Evolutionary conservation across 2,113 vertebrate species (phyloP), one percentile per base, ranked within the genome.

Genomic region (Ophiodon elongatus): DNA sequence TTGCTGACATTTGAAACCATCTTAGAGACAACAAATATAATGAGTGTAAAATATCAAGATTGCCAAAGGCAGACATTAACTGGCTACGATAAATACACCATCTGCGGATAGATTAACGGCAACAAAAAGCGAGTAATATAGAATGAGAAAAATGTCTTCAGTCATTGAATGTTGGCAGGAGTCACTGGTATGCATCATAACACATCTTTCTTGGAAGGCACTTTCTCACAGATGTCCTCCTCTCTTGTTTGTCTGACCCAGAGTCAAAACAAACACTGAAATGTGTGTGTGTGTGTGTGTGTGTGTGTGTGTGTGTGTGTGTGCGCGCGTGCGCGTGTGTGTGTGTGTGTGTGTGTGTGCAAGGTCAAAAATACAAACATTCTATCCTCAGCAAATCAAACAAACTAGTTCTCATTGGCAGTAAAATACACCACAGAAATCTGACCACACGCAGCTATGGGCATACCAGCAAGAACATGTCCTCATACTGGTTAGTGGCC

Each of bases 211-310:
- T 63, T 73, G 65, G 64, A 74, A 75, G 39, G 59, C 52, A 62
- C 56, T 64, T 31, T 71, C 54, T 69, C 17, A 11, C 86, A 84
- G 84, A 83, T 85, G 74, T 84, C 83, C 25, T 35, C 21, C 23
- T 76, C 35, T 45, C 8, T 60, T 50, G 23, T 68, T 76, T 4
- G 3, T 35, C 65, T 57, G 65, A 79, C 65, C 60, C 31, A 3
- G 67, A 65, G 67, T 41, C 64, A 73, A 31, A 60, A 65, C 52
- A 29, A 14, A 71, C 41, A 35, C 31, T n/a, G 33, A 33, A 71
- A 39, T 52, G 35, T 11, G 27, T 33, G 54, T 52, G 17, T 45
- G 43, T 5, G 33, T 35, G 33, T 35, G 33, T 41, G 33, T 35
- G 33, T 35, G 33, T 35, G 33, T 35, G 33, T 35, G 33, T 35